A percentile compares a stretch with the other conserved stretches of the same genome.
phyloP scores from a whole-genome alignment of 2,888 invertebrate species.

The Drosophila phalerata region DNA sequence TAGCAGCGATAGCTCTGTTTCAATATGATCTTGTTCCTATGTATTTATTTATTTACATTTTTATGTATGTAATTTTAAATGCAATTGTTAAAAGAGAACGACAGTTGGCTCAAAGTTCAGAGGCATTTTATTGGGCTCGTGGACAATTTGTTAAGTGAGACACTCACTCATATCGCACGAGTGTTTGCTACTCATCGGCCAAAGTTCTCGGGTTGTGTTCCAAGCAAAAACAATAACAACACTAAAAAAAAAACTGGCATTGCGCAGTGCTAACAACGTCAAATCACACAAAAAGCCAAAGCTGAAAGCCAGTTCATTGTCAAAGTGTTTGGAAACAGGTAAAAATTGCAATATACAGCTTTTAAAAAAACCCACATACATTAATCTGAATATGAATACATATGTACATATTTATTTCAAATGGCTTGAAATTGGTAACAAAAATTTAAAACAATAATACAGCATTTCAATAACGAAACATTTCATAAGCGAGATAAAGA shows the following conservation, averaged over 20 bases:
- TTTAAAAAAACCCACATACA: background rate
- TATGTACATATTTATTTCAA: background rate
- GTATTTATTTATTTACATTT: constrained; percentile 12
- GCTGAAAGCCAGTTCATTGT: constrained; percentile 27
- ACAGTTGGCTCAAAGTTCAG: constrained; percentile 55
- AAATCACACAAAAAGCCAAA: constrained; percentile 16
- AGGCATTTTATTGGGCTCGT: constrained; percentile 35
- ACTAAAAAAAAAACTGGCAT: constrained; percentile 41
- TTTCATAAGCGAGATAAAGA: too few relatives aligned
- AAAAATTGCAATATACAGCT: constrained; percentile 17
- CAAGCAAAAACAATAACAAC: constrained; percentile 22
- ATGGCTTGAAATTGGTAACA: background rate
- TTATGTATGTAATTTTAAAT: constrained; percentile 21
- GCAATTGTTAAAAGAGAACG: constrained; percentile 21
- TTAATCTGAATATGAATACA: background rate
- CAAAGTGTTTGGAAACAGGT: constrained; percentile 25
- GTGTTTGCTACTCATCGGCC: constrained; percentile 35
- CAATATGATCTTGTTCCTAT: constrained; percentile 7
- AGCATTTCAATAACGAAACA: too few relatives aligned
- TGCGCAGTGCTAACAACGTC: constrained; percentile 30
- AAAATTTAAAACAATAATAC: background rate
- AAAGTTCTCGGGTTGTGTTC: constrained; percentile 40
- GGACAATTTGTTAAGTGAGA: constrained; percentile 41
- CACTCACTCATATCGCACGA: constrained; percentile 27
- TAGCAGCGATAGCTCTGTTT: constrained; percentile 12